A percentile compares a stretch with the other conserved stretches of the same genome.
These are phyloP conservation scores for Stictonetta naevosa DNA, from an alignment of 2,113 vertebrate genomes.

Conservation along the genomic window DNA sequence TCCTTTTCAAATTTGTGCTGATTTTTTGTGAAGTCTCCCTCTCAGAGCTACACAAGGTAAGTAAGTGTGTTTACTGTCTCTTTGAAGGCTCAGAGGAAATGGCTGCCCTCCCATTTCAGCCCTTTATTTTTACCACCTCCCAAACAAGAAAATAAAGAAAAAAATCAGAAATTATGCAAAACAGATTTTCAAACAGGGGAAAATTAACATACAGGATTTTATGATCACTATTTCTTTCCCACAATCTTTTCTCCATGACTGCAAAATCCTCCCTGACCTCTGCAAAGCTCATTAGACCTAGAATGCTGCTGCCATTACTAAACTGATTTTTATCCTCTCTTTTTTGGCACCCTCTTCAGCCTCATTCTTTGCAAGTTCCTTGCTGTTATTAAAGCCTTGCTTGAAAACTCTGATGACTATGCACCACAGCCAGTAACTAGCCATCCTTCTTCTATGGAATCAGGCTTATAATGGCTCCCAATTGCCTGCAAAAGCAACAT, in stretches of 20 bases:
- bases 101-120: not conserved
- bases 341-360: not conserved
- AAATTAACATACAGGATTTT: not conserved
- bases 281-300: slow-evolving; percentile 2
- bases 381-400: not conserved
- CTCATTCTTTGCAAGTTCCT: not conserved
- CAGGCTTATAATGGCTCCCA: not conserved
- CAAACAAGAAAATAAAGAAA: not conserved
- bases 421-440: not conserved
- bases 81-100: not conserved
- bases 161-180: not conserved
- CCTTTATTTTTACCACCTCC: not conserved
- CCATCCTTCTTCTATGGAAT: not conserved
- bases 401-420: not conserved
- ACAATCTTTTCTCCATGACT: slow-evolving; percentile 1
- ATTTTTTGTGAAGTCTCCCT: not conserved
- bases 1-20: not conserved
- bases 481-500: not conserved
- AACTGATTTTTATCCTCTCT: slow-evolving; percentile 21
- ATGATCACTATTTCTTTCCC: not conserved
- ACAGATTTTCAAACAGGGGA: not conserved
- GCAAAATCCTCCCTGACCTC: not conserved
- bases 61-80: not conserved
- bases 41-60: not conserved
- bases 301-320: not conserved